Percentiles rank a stretch among this genome's conserved stretches.
phyloP scores from a whole-genome alignment of 2,888 invertebrate genomes.

The Pristionchus mayeri region DNA sequence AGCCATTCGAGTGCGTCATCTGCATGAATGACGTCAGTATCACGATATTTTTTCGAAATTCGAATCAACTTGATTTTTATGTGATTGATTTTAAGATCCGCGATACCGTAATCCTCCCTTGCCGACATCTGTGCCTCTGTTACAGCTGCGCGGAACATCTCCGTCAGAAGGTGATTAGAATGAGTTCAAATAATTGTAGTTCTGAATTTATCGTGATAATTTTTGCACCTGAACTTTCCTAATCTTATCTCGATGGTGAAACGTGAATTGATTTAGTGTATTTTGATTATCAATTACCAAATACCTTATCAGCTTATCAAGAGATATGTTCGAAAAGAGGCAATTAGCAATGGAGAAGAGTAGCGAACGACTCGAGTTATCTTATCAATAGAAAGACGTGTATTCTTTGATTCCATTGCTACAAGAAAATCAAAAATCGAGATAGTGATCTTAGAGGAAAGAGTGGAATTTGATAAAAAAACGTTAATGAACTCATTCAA shows the following conservation, averaged over 20 bases:
- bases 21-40: slow-evolving; percentile 92
- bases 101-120: slow-evolving; percentile 96
- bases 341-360: background rate
- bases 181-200: background rate
- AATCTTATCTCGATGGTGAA: background rate
- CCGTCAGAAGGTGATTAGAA: slow-evolving; percentile 84
- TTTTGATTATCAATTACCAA: too few relatives aligned
- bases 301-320: background rate
- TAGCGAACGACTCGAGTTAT: background rate
- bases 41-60: background rate
- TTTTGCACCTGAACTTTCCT: too few relatives aligned
- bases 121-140: slow-evolving; percentile 95
- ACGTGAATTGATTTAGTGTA: background rate
- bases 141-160: slow-evolving; percentile 97
- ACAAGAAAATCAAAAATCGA: too few relatives aligned
- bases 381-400: background rate
- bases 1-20: slow-evolving; percentile 97
- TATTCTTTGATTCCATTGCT: too few relatives aligned
- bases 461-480: too few relatives aligned
- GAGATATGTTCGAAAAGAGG: background rate
- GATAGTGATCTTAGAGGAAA: too few relatives aligned
- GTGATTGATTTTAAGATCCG: slow-evolving; percentile 80
- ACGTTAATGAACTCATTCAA: background rate
- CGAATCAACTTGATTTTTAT: too few relatives aligned
- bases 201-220: too few relatives aligned